phyloP scores from a whole-genome alignment of 2,797 vertebrate genomes.

The Clarias pachynema region DNA sequence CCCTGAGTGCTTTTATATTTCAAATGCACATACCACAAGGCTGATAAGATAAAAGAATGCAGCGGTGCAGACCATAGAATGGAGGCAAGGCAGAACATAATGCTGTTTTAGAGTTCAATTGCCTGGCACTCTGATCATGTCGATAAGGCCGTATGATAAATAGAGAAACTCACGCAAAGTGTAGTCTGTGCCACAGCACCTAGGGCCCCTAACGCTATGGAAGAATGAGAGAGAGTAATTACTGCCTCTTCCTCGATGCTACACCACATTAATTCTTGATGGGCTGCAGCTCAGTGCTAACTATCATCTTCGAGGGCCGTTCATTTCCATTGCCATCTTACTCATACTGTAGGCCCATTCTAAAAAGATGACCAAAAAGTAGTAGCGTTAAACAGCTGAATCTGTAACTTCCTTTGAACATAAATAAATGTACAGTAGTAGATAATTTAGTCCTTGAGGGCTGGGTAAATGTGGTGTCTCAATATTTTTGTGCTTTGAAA shows the following conservation, averaged over 20 bases:
- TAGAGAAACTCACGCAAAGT: conserved; percentile 63
- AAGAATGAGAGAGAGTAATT: conserved; percentile 66
- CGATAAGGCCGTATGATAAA: conserved; percentile 60
- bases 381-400: background rate
- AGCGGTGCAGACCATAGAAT: conserved; percentile 36
- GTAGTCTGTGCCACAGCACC: conserved; percentile 61
- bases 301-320: conserved; percentile 66
- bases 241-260: conserved; percentile 60
- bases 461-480: background rate
- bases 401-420: background rate
- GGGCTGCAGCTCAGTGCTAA: conserved; percentile 60
- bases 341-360: background rate
- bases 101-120: conserved; percentile 68
- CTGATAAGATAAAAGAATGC: conserved; percentile 50
- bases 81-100: conserved; percentile 58
- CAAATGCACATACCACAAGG: conserved; percentile 33
- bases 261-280: conserved; percentile 69
- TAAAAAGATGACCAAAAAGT: background rate
- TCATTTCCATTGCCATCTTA: conserved; percentile 14
- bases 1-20: conserved; percentile 29
- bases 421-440: background rate
- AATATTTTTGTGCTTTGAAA: background rate
- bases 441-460: background rate
- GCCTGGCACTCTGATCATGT: conserved; percentile 60
- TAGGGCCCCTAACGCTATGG: conserved; percentile 64